Percentiles rank a stretch among this genome's conserved stretches.
These are phyloP conservation scores for Diabrotica undecimpunctata DNA, from an alignment of 1,140 invertebrate genomes.

Conservation along the genomic window DNA sequence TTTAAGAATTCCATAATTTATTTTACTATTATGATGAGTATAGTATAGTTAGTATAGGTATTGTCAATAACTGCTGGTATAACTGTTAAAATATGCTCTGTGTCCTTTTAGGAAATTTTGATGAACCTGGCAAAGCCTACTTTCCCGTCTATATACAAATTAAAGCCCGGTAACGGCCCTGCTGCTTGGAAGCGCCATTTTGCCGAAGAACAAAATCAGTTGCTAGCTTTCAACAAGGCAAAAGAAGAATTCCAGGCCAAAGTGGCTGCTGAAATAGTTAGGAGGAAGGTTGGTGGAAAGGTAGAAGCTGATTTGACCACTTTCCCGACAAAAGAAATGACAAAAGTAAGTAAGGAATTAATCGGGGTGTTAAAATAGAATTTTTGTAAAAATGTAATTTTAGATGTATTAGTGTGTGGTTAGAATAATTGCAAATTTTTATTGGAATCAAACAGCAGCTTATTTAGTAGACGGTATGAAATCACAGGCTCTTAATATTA, in stretches of 20 bases:
- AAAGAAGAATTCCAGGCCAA: constrained; percentile 48
- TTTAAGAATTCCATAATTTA: too few relatives aligned
- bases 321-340: constrained; percentile 55
- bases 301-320: constrained; percentile 54
- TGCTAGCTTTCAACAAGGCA: constrained; percentile 32
- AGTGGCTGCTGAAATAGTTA: constrained; percentile 51
- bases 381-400: too few relatives aligned
- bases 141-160: constrained; percentile 42
- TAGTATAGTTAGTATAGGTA: too few relatives aligned
- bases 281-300: constrained; percentile 49
- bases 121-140: constrained; percentile 41
- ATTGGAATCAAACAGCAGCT: too few relatives aligned
- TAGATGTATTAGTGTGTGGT: too few relatives aligned
- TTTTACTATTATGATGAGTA: too few relatives aligned
- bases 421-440: too few relatives aligned
- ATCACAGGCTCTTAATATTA: too few relatives aligned
- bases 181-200: constrained; percentile 42
- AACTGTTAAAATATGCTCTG: too few relatives aligned
- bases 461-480: too few relatives aligned
- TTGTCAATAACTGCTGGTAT: too few relatives aligned
- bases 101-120: constrained; percentile 39
- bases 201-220: constrained; percentile 37
- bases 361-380: too few relatives aligned
- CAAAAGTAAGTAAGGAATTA: constrained; percentile 36
- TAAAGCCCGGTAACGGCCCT: constrained; percentile 34